A percentile compares a stretch with the other conserved stretches of the same genome.
These are phyloP conservation scores for Apotomis turbidana DNA, from an alignment of 2,888 invertebrate species.

Conservation along the genomic window DNA sequence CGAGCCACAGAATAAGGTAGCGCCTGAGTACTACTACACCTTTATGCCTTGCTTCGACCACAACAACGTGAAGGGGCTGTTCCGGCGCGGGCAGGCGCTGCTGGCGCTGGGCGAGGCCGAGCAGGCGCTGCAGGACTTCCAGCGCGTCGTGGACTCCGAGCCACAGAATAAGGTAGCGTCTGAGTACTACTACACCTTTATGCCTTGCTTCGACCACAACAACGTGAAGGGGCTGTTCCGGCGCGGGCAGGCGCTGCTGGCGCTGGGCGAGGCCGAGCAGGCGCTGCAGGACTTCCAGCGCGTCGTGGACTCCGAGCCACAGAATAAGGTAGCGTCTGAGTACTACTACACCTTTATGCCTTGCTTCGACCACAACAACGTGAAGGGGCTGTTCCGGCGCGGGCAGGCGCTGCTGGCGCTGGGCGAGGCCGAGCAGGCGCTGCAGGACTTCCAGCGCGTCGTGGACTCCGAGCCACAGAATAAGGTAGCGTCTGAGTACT, in stretches of 20 bases:
- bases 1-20: slow-evolving; percentile 91
- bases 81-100: slow-evolving; percentile 93
- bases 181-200: not conserved
- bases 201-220: slow-evolving; percentile 82
- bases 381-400: slow-evolving; percentile 95
- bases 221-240: slow-evolving; percentile 96
- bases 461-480: slow-evolving; percentile 90
- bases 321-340: slow-evolving; percentile 85
- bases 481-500: too few relatives aligned
- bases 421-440: slow-evolving; percentile 90
- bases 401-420: slow-evolving; percentile 91
- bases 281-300: slow-evolving; percentile 91
- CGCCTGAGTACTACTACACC: not conserved
- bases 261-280: slow-evolving; percentile 89
- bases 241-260: slow-evolving; percentile 91
- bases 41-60: slow-evolving; percentile 80
- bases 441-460: slow-evolving; percentile 90
- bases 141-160: slow-evolving; percentile 89
- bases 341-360: not conserved
- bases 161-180: slow-evolving; percentile 88
- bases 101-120: slow-evolving; percentile 90
- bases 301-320: slow-evolving; percentile 90
- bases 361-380: slow-evolving; percentile 87
- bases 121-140: slow-evolving; percentile 90
- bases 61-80: slow-evolving; percentile 94